Percentiles rank a stretch among this genome's conserved stretches.
Conservation (phyloP, 2,888 invertebrate genomes). For the Drosophila fungiperda region DNA sequence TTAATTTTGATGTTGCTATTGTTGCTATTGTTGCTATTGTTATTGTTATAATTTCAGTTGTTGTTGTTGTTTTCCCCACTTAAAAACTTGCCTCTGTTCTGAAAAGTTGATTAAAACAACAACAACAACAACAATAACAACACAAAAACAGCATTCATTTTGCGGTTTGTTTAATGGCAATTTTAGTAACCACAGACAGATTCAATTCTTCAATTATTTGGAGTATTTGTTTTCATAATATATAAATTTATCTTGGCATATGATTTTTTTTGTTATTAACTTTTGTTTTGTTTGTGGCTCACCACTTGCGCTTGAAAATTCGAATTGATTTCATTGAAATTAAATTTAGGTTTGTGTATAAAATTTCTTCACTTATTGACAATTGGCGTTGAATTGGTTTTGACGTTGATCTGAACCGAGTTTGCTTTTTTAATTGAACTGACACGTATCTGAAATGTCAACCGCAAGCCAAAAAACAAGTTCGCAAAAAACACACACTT, state of each 20-base stretch:
- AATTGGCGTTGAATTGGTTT: conserved; percentile 24
- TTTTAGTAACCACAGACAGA: conserved; percentile 9
- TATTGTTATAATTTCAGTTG: conserved; percentile 7
- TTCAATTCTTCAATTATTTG: neutral
- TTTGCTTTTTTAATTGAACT: conserved; percentile 22
- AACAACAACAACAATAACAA: conserved; percentile 9
- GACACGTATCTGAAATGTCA: conserved; percentile 35
- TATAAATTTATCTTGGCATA: neutral
- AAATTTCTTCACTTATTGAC: conserved; percentile 19
- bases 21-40: conserved; percentile 23
- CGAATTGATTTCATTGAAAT: conserved; percentile 28
- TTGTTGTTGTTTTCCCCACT: conserved; percentile 36
- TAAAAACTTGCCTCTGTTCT: conserved; percentile 60
- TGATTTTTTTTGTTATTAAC: neutral
- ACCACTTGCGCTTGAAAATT: neutral
- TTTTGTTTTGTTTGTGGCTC: neutral
- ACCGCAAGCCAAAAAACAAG: conserved; percentile 23
- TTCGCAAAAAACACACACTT: neutral
- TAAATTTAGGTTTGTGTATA: conserved; percentile 12
- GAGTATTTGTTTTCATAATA: neutral
- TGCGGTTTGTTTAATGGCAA: conserved; percentile 24
- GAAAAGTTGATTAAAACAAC: conserved; percentile 39
- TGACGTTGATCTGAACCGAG: conserved; percentile 48
- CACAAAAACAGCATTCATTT: conserved; percentile 29
- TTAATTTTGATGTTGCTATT: conserved; percentile 68